Base-by-base conservation (phyloP, 1,140 invertebrate species). In the Drosophila micromelanica region DNA sequence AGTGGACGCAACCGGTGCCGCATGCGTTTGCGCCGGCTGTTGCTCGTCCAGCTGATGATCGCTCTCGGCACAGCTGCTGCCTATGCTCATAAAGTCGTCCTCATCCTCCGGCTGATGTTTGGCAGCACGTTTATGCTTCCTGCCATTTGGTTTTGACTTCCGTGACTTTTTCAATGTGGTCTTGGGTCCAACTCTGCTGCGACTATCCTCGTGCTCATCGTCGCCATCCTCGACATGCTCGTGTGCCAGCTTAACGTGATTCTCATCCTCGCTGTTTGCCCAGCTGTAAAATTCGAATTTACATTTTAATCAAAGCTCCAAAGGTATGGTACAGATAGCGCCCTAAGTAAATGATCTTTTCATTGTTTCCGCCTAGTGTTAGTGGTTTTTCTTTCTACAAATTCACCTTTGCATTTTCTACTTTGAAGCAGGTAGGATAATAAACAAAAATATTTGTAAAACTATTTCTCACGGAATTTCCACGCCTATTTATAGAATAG, bases 31-130 rank as follows among this genome's bases (percentile, higher is more conserved):
- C 6, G 38, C 13, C 40, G 76, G 77, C 0, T 45, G 46, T 9
- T 62, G 57, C 8, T 42, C 12, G 12, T 73, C 84, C 2, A 11
- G 2, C 11, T 35, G 12, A 7, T 65, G 48, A 2, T 80, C 76
- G 11, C 80, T 84, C 9, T 87, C 84, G 12, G 57, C 75, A 27
- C 52, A 56, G 9, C 85, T 75, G 40, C 84, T 89, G 49, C 85
- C 78, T 2, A 89, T 27, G 49, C 84, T 87, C 84, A 89, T 74
- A n/a, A 90, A 89, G 13, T 89, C 86, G 32, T 89, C 85, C 27
- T 81, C 78, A 12, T 81, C 69, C 4, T 75, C 72, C 8, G 60
- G 17, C 45, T 48, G 73, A 27, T 57, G 48, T 59, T 77, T 87
- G 15, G 52, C 40, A 6, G 42, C 35, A 3, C 82, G 64, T 64